phyloP scores from a whole-genome alignment of 1,140 invertebrate genomes.

The Wiebesia pumilae region DNA sequence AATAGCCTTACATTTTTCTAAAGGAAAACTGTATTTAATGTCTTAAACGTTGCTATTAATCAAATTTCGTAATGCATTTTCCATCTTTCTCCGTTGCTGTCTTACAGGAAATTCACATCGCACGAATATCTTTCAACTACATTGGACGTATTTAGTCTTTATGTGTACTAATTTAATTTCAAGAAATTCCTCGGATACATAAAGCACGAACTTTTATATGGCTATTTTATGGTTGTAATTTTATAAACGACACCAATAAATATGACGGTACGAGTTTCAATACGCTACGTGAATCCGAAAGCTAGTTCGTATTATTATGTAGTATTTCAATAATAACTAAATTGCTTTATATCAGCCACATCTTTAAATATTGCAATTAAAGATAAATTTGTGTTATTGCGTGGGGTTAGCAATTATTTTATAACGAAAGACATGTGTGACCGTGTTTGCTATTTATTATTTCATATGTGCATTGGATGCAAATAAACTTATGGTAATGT shows the following conservation, averaged over 20 bases:
- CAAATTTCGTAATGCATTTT: slow-evolving; percentile 4
- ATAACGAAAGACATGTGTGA: neutral
- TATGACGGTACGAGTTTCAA: neutral
- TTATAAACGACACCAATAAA: slow-evolving; percentile 8
- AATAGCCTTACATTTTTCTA: slow-evolving; percentile 12
- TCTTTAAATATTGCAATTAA: neutral
- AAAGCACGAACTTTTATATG: slow-evolving; percentile 11
- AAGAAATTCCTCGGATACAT: neutral
- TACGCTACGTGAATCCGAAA: neutral
- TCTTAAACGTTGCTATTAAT: slow-evolving; percentile 10
- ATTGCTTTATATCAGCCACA: neutral
- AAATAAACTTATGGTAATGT: too few species aligned
- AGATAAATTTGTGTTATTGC: neutral
- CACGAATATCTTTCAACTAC: slow-evolving; percentile 27
- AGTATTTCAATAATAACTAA: neutral
- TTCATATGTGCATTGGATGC: neutral
- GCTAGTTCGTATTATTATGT: neutral
- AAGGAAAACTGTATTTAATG: neutral
- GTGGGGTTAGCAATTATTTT: neutral
- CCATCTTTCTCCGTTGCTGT: neutral
- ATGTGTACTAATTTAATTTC: slow-evolving; percentile 37
- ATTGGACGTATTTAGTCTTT: slow-evolving; percentile 34
- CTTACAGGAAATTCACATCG: slow-evolving; percentile 11
- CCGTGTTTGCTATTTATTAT: neutral
- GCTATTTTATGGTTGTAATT: slow-evolving; percentile 9